Evolutionary conservation across 2,888 invertebrate species (phyloP).

Genomic region (Cerceris rybyensis): DNA sequence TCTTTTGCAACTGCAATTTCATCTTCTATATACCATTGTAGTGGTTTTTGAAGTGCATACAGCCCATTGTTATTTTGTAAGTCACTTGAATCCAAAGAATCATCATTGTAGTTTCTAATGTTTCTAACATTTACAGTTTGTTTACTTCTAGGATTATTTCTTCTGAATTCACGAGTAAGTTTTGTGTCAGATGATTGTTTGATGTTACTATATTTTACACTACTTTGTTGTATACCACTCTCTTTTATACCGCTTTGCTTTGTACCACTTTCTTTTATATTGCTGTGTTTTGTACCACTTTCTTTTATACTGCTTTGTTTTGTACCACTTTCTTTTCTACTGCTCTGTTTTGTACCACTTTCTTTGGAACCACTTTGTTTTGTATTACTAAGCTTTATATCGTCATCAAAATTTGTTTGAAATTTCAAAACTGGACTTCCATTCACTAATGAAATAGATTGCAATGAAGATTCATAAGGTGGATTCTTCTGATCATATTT

Average conservation of each 20-base stretch:
- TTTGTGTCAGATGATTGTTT: too few relatives aligned
- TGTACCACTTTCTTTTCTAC: neutral
- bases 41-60: conserved; percentile 6
- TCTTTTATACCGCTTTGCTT: too few relatives aligned
- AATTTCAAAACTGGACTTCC: conserved; percentile 64
- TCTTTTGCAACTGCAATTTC: conserved; percentile 56
- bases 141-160: neutral
- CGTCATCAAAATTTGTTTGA: conserved; percentile 27
- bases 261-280: too few relatives aligned
- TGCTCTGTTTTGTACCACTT: too few relatives aligned
- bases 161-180: too few relatives aligned
- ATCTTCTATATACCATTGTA: conserved; percentile 58
- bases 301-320: too few relatives aligned
- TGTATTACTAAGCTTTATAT: neutral
- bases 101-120: neutral
- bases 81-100: neutral
- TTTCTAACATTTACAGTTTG: neutral
- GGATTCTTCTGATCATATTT: conserved; percentile 51
- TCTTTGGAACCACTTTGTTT: too few relatives aligned
- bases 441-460: conserved; percentile 32
- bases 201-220: too few relatives aligned
- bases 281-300: too few relatives aligned
- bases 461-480: conserved; percentile 42
- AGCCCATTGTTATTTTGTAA: neutral
- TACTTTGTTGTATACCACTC: too few relatives aligned